Base-by-base conservation (phyloP, 1,140 invertebrate genomes). In the Pseudomyrmex dendroicus region DNA sequence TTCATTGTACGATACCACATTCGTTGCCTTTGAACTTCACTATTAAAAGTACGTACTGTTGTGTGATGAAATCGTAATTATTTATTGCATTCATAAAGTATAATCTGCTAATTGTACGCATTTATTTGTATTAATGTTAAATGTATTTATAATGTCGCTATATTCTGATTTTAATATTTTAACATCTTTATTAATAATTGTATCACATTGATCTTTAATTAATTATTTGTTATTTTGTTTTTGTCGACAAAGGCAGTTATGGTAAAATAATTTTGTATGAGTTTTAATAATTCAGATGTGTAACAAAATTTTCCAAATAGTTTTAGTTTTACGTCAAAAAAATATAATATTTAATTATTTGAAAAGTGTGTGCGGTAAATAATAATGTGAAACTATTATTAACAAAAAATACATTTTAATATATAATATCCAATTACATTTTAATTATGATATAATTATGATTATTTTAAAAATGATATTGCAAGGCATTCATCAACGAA, bases 381-480 rank as follows among this genome's bases (percentile, higher is more conserved):
- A 70, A 59, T 50, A 61, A 80, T 72, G 20, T 72, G 20, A 70
- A 80, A 35, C 7, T 35, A 35, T 35, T 80, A 61, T n/a, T 80
- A 12, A 44, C 50, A n/a, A 80, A 80, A 72, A 70, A 59, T 80
- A 72, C 10, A 70, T 80, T 80, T 72, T 35, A 80, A 70, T 80
- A 70, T 35, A 35, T 61, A 78, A 78, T 78, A 56, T 17, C 44
- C 59, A 72, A 80, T 72, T 80, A 35, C 54, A 50, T 59, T 80
- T 78, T 80, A 80, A 80, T 80, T 72, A 25, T n/a, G 20, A 20
- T 20, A 20, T n/a, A n/a, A n/a, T n/a, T n/a, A n/a, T n/a, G n/a
- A n/a, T 20, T 20, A 80, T 17, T 50, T 59, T 70, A 8, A 59
- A 70, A 20, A 35, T 25, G 64, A 22, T 48, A 17, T 20, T 2